Conservation (phyloP, 2,888 invertebrate genomes). For the Epistrophe eligans region DNA sequence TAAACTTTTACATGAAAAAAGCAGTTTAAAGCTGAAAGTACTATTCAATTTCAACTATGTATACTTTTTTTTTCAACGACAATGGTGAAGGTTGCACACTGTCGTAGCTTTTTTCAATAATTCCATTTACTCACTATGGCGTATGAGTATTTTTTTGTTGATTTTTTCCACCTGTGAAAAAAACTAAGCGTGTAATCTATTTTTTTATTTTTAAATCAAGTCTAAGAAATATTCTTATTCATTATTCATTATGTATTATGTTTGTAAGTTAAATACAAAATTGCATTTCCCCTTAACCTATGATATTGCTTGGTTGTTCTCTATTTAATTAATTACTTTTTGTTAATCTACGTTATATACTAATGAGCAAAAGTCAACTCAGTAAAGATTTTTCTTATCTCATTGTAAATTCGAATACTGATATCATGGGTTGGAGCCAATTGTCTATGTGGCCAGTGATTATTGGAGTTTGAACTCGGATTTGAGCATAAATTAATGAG, state of each 20-base stretch:
- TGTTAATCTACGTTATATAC: not conserved
- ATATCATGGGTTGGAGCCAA: slow-evolving; percentile 81
- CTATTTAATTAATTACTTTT: not conserved
- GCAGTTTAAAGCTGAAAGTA: too few relatives aligned
- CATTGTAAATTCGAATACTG: slow-evolving; percentile 81
- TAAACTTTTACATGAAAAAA: too few relatives aligned
- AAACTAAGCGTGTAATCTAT: not conserved
- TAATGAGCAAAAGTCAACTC: slow-evolving; percentile 76
- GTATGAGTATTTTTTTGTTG: not conserved
- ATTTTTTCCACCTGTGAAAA: not conserved
- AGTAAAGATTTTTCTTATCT: slow-evolving; percentile 81
- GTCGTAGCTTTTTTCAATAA: not conserved
- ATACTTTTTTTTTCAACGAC: too few relatives aligned
- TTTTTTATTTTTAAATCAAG: not conserved
- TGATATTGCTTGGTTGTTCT: slow-evolving; percentile 49
- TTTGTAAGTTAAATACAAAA: slow-evolving; percentile 1
- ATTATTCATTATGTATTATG: not conserved
- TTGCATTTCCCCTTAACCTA: slow-evolving; percentile 30
- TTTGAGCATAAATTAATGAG: slow-evolving; percentile 81
- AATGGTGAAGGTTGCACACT: too few relatives aligned
- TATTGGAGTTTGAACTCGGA: slow-evolving; percentile 78
- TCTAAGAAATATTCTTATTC: not conserved
- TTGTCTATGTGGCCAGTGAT: slow-evolving; percentile 79
- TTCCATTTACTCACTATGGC: not conserved
- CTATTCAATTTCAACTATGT: too few relatives aligned